Percentiles rank a stretch among this genome's conserved stretches.
phyloP scores from a whole-genome alignment of 2,113 vertebrate genomes.

The Gorsachius goisagi region DNA sequence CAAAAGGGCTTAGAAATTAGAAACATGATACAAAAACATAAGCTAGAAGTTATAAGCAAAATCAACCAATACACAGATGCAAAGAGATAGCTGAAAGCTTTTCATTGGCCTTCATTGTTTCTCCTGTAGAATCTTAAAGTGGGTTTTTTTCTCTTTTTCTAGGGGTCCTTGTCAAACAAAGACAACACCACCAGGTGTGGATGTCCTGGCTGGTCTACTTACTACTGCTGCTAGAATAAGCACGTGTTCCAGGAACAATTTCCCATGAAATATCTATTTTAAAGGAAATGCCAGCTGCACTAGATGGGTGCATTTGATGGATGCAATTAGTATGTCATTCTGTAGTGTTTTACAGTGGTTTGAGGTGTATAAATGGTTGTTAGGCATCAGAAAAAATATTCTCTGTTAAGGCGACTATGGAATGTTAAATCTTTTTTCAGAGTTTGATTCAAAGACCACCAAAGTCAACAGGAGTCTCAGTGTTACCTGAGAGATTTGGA shows the following conservation, averaged over 20 bases:
- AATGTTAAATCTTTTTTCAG: not conserved
- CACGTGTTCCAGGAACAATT: not conserved
- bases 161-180: not conserved
- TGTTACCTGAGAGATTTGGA: not conserved
- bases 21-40: not conserved
- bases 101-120: not conserved
- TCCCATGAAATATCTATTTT: not conserved
- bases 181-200: not conserved
- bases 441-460: not conserved
- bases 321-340: not conserved
- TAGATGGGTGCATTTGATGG: not conserved
- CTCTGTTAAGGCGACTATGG: not conserved
- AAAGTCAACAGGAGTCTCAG: not conserved
- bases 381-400: not conserved
- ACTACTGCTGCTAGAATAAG: not conserved
- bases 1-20: not conserved
- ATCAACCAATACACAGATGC: not conserved
- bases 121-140: not conserved
- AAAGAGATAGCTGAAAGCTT: not conserved
- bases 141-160: not conserved
- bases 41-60: not conserved
- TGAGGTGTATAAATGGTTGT: not conserved
- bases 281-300: not conserved
- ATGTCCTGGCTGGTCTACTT: not conserved
- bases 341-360: not conserved